Percentiles rank a stretch among this genome's conserved stretches.
Evolutionary conservation across 2,797 vertebrate genomes (phyloP).

Genomic region (Glossophaga mutica): DNA sequence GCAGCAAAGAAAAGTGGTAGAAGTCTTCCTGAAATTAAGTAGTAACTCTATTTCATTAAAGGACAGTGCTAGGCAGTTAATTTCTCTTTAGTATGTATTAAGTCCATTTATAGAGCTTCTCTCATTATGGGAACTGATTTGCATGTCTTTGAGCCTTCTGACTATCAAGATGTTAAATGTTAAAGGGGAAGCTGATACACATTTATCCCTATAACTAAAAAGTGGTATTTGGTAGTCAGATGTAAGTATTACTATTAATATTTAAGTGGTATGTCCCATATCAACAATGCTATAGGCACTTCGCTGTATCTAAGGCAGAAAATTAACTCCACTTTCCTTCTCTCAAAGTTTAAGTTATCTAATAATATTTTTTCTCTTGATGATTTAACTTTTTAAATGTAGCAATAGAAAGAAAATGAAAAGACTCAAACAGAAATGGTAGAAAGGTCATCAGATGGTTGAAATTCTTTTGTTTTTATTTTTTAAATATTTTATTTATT

Average conservation of each 20-base stretch:
- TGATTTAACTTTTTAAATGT: not conserved
- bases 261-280: not conserved
- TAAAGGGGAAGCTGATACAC: not conserved
- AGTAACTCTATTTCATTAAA: not conserved
- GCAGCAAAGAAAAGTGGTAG: not conserved
- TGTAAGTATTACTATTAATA: not conserved
- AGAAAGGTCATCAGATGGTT: not conserved
- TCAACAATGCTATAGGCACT: not conserved
- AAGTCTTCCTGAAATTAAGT: slow-evolving; percentile 7
- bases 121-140: not conserved
- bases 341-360: not conserved
- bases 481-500: too few species aligned
- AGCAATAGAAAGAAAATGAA: not conserved
- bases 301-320: not conserved
- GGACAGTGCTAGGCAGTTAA: not conserved
- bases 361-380: not conserved
- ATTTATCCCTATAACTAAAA: not conserved
- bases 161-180: not conserved
- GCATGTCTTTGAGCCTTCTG: not conserved
- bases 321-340: not conserved
- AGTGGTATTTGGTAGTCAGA: not conserved
- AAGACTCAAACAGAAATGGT: not conserved
- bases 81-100: not conserved
- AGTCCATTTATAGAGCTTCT: not conserved
- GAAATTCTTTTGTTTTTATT: not conserved